Percentiles rank a stretch among this genome's conserved stretches.
Evolutionary conservation across 2,888 invertebrate genomes (phyloP).

Genomic region (Calameuta filiformis): DNA sequence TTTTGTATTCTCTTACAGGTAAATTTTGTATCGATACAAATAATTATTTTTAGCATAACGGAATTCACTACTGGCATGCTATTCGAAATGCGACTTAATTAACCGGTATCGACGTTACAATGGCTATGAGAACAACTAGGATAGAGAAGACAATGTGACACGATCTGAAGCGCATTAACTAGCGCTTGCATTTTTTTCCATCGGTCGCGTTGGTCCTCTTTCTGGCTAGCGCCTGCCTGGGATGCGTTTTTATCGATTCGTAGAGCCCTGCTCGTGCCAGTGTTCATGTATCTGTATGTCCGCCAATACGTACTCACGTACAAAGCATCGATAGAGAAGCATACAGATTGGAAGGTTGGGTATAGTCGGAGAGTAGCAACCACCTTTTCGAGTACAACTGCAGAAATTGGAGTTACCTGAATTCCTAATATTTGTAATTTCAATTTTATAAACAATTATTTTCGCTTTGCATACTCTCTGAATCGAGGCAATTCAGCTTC

Average conservation of each 20-base stretch:
- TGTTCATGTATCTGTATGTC: constrained; percentile 49
- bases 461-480: not conserved
- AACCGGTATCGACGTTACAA: not conserved
- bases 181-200: constrained; percentile 59
- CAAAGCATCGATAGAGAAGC: constrained; percentile 62
- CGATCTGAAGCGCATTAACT: constrained; percentile 65
- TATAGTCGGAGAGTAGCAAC: constrained; percentile 33
- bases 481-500: not conserved
- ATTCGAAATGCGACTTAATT: not conserved
- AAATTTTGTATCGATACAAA: not conserved
- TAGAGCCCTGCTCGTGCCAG: constrained; percentile 56
- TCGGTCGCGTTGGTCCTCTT: constrained; percentile 45
- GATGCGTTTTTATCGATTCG: constrained; percentile 67
- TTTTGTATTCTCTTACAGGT: not conserved
- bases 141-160: constrained; percentile 53
- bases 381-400: constrained; percentile 49
- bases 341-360: constrained; percentile 58
- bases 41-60: not conserved
- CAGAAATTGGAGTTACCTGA: not conserved
- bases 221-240: constrained; percentile 64
- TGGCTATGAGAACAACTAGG: not conserved
- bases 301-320: constrained; percentile 40
- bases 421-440: not conserved
- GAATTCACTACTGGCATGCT: not conserved
- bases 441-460: not conserved